phyloP scores from a whole-genome alignment of 2,888 invertebrate genomes.

The Synergus japonicus region DNA sequence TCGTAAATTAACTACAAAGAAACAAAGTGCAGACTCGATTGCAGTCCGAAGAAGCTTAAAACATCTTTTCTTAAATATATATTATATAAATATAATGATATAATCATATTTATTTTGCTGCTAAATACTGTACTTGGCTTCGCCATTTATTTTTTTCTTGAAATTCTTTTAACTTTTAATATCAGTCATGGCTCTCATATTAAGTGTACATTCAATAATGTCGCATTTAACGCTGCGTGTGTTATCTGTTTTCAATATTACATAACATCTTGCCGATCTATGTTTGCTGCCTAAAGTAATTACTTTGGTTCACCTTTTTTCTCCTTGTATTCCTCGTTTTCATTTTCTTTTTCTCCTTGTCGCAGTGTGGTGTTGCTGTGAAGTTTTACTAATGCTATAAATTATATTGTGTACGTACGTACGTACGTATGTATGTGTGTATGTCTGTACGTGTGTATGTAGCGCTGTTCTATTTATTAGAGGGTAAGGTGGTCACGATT shows the following conservation, averaged over 20 bases:
- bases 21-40: slow-evolving; percentile 41
- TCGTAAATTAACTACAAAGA: slow-evolving; percentile 22
- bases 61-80: slow-evolving; percentile 36
- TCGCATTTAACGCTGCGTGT: slow-evolving; percentile 29
- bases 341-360: slow-evolving; percentile 54
- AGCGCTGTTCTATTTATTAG: not conserved
- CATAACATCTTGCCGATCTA: slow-evolving; percentile 52
- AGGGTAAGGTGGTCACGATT: not conserved
- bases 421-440: slow-evolving; percentile 56
- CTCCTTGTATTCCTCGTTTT: slow-evolving; percentile 21
- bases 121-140: not conserved
- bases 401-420: slow-evolving; percentile 62
- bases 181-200: slow-evolving; percentile 21
- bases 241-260: slow-evolving; percentile 48
- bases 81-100: slow-evolving; percentile 4
- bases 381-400: slow-evolving; percentile 64
- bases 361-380: slow-evolving; percentile 75
- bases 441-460: slow-evolving; percentile 57
- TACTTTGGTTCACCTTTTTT: slow-evolving; percentile 41
- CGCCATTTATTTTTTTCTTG: slow-evolving; percentile 19
- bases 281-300: slow-evolving; percentile 65
- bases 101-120: slow-evolving; percentile 30
- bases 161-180: slow-evolving; percentile 43
- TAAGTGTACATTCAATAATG: not conserved
- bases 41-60: slow-evolving; percentile 47